These are phyloP conservation scores for Cyprinella venusta DNA, from an alignment of 2,797 vertebrate genomes.

Conservation along the genomic window DNA sequence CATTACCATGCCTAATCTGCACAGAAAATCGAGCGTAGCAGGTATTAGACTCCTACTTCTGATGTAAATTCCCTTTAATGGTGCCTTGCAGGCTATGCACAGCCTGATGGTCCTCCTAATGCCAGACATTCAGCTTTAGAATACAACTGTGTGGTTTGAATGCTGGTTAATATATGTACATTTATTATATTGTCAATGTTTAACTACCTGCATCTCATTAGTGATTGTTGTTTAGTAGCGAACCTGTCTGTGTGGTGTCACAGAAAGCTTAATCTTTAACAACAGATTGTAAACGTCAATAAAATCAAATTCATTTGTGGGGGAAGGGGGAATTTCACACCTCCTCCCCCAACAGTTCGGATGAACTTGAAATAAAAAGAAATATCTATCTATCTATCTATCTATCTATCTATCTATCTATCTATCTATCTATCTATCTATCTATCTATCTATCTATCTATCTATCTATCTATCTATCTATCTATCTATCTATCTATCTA, in stretches of 20 bases:
- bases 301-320: slow-evolving; percentile 21
- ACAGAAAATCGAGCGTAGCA: slow-evolving; percentile 37
- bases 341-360: slow-evolving; percentile 25
- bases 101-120: not conserved
- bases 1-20: slow-evolving; percentile 35
- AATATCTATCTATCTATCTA: not conserved
- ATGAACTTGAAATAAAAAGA: slow-evolving; percentile 15
- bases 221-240: not conserved
- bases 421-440: slow-evolving; percentile 3
- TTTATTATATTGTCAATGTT: slow-evolving; percentile 7
- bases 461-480: too few relatives aligned
- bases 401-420: slow-evolving; percentile 2
- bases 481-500: too few relatives aligned
- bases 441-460: not conserved
- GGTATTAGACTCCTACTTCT: slow-evolving; percentile 31
- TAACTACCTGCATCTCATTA: slow-evolving; percentile 33
- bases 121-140: slow-evolving; percentile 41
- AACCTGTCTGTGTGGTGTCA: slow-evolving; percentile 8
- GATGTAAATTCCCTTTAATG: slow-evolving; percentile 28
- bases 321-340: slow-evolving; percentile 20
- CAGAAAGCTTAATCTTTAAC: slow-evolving; percentile 12
- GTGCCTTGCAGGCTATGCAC: slow-evolving; percentile 26
- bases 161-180: slow-evolving; percentile 43
- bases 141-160: slow-evolving; percentile 12
- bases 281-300: slow-evolving; percentile 17